Evolutionary conservation across 2,113 vertebrate genomes (phyloP).

Genomic region (Brachyistius frenatus): DNA sequence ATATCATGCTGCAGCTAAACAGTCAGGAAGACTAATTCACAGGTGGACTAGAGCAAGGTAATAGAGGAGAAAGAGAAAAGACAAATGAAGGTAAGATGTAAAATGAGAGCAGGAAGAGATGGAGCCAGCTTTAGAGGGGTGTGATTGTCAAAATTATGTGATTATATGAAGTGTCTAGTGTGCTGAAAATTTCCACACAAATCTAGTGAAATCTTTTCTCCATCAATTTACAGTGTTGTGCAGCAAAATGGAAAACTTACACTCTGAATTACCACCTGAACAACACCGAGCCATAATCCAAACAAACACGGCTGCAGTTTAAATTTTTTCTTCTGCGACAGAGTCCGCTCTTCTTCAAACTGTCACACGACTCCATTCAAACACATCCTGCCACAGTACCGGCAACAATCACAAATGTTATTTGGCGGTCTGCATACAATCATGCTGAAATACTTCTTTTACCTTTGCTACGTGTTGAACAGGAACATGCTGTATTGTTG

Average conservation of each 20-base stretch:
- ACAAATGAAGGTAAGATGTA: slow-evolving; percentile 44
- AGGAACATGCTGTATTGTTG: not conserved
- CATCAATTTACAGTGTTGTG: slow-evolving; percentile 8
- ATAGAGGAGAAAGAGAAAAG: slow-evolving; percentile 45
- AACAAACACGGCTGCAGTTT: not conserved
- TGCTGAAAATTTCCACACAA: slow-evolving; percentile 6
- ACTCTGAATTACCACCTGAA: slow-evolving; percentile 6
- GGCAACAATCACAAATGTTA: not conserved
- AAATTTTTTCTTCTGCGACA: slow-evolving; percentile 14
- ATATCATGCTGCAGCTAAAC: slow-evolving; percentile 64
- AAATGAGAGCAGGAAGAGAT: slow-evolving; percentile 29
- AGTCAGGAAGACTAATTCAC: slow-evolving; percentile 61
- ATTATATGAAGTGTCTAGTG: slow-evolving; percentile 37
- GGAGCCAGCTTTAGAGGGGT: slow-evolving; percentile 21
- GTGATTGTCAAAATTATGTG: slow-evolving; percentile 36
- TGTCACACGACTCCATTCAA: not conserved
- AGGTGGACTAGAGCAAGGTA: slow-evolving; percentile 55
- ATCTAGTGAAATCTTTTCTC: slow-evolving; percentile 21
- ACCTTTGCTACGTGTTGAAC: not conserved
- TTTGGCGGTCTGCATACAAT: not conserved
- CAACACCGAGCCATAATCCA: not conserved
- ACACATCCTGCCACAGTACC: not conserved
- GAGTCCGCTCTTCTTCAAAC: not conserved
- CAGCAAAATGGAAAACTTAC: not conserved
- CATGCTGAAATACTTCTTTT: not conserved